These are phyloP conservation scores for Zophobas atratus DNA, from an alignment of 1,140 invertebrate species.

Conservation along the genomic window DNA sequence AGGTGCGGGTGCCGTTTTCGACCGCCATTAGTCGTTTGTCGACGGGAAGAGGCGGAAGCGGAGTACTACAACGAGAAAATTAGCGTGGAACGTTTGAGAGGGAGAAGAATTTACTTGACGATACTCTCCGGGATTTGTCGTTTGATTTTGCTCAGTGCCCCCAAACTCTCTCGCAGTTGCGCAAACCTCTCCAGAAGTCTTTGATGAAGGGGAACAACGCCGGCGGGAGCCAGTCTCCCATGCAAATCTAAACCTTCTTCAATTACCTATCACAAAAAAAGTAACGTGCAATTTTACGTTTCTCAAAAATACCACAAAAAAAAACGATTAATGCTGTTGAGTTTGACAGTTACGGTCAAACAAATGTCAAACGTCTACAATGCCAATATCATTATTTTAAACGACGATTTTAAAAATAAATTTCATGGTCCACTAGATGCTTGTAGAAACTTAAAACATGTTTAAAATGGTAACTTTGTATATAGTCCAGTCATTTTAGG, in stretches of 20 bases:
- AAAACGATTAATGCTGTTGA: neutral
- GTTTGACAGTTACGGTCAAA: too few species aligned
- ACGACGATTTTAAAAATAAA: too few species aligned
- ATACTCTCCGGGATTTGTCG: constrained; percentile 83
- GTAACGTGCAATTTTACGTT: constrained; percentile 51
- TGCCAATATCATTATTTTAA: too few species aligned
- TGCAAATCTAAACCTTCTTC: constrained; percentile 87
- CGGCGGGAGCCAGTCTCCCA: constrained; percentile 84
- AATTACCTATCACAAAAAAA: constrained; percentile 71
- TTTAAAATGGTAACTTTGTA: too few species aligned
- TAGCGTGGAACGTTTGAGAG: neutral
- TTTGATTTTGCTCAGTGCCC: constrained; percentile 73
- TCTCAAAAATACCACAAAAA: neutral
- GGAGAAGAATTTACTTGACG: constrained; percentile 75
- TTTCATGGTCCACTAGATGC: too few species aligned
- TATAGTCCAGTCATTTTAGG: too few species aligned
- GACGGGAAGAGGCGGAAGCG: constrained; percentile 79
- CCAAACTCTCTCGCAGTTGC: constrained; percentile 82
- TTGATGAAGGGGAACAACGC: constrained; percentile 90
- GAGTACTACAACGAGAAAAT: constrained; percentile 72
- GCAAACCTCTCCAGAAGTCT: constrained; percentile 88
- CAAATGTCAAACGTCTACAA: too few species aligned
- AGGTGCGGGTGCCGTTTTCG: constrained; percentile 68
- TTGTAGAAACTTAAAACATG: too few species aligned
- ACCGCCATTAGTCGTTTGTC: constrained; percentile 68